Conservation (phyloP, 2,888 invertebrate species). For the Calameuta pallipes region DNA sequence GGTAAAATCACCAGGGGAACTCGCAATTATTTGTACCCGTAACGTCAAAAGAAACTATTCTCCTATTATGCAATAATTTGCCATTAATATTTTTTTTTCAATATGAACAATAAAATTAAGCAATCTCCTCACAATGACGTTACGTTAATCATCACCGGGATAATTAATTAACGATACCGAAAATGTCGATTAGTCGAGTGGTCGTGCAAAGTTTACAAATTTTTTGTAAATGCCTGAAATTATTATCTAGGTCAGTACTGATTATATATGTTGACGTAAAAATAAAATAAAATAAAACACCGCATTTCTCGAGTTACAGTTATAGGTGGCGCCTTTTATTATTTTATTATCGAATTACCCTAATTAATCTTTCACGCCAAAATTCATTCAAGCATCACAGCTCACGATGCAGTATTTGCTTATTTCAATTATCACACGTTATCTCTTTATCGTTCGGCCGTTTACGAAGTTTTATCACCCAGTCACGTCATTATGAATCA, state of each 20-base stretch:
- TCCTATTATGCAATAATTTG: not conserved
- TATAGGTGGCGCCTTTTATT: not conserved
- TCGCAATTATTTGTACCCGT: not conserved
- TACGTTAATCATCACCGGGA: not conserved
- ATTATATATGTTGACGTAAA: not conserved
- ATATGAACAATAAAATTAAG: not conserved
- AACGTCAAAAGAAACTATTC: not conserved
- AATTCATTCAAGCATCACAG: not conserved
- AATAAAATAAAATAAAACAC: not conserved
- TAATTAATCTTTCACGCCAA: not conserved
- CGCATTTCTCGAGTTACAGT: not conserved
- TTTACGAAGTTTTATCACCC: not conserved
- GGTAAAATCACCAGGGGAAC: not conserved
- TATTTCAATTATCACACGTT: not conserved
- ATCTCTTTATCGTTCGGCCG: not conserved
- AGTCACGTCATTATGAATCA: not conserved
- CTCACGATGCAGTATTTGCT: not conserved
- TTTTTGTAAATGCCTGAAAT: not conserved
- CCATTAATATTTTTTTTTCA: not conserved
- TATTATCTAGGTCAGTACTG: not conserved
- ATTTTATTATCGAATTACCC: not conserved
- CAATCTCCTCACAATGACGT: not conserved
- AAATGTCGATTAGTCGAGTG: not conserved
- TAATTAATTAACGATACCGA: not conserved
- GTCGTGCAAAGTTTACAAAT: not conserved